Evolutionary conservation across 1,140 invertebrate species (phyloP), one percentile per base, ranked within the genome.

Genomic region (Bombus difficillimus): DNA sequence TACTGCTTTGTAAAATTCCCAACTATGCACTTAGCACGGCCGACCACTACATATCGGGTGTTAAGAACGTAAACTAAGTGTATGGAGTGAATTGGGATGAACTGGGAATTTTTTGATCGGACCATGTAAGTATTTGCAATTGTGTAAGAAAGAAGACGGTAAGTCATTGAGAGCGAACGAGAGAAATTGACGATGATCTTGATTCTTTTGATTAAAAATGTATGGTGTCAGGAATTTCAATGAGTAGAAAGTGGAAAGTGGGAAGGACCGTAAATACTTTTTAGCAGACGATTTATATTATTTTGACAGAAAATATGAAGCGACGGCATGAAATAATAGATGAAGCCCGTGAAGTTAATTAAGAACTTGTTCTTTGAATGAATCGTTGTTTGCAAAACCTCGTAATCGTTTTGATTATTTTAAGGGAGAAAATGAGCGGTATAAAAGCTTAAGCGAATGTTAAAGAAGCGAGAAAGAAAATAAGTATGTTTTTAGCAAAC

Each of bases 1-100:
- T 93, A 93, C 90, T 90, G 89, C 86, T 74, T 88, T 86, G 86
- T 93, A 93, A 93, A 93, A 93, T 92, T 93, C 90, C 84, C 92
- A 92, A 92, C 92, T 92, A 93, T 93, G 92, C 92, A 86, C 89
- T 91, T 86, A 88, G 86, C 85, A 43, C 77, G 80, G 13, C 34
- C 81, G 34, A 57, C 18, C 69, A 34, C 47, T 47, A 73, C 68
- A 69, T 90, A 75, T 88, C 81, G 89, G 89, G 68, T 78, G 89
- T 25, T 75, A 37, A 66, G 64, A 84, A 78, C 43, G 75, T 12
- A 82, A 59, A 76, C 18, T 28, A 12, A 28, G 22, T 37, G 25
- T 37, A 4, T 25, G 1, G 9, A 69, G 28, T n/a, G 12, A 62
- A n/a, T n/a, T 62, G 28, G 3, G 10, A 62, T 2, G 25, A 62